Percentiles rank a stretch among this genome's conserved stretches.
Conservation (phyloP, 2,888 invertebrate genomes). For the Cheilosia soror region DNA sequence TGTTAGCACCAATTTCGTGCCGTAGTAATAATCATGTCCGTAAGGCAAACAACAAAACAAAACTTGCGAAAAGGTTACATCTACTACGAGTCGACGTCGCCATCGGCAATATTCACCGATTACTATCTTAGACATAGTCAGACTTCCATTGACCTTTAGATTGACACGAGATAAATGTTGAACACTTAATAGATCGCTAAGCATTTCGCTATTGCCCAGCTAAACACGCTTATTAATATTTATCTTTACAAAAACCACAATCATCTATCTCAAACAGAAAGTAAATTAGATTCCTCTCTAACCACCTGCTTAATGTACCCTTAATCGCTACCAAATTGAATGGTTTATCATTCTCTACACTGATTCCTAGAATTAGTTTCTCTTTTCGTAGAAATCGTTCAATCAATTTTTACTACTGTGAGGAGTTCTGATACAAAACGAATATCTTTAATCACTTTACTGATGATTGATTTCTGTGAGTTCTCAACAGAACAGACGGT, state of each 20-base stretch:
- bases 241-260: not conserved
- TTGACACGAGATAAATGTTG: not conserved
- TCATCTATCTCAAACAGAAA: conserved; percentile 2
- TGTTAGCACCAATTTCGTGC: too few relatives aligned
- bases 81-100: too few relatives aligned
- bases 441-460: conserved; percentile 60
- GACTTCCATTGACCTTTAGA: too few relatives aligned
- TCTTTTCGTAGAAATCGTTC: conserved; percentile 49
- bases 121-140: too few relatives aligned
- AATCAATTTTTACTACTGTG: conserved; percentile 49
- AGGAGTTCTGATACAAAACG: conserved; percentile 20
- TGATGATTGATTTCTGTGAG: conserved; percentile 67
- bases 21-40: too few relatives aligned
- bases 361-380: conserved; percentile 9
- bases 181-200: not conserved
- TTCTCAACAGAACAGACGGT: conserved; percentile 30
- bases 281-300: conserved; percentile 31
- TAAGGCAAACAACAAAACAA: too few relatives aligned
- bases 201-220: not conserved
- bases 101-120: too few relatives aligned
- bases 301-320: conserved; percentile 26
- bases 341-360: conserved; percentile 16
- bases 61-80: too few relatives aligned
- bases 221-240: not conserved
- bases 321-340: conserved; percentile 47